These are phyloP conservation scores for Turritopsis dohrnii DNA, from an alignment of 30 jellyfish, hydroid and myxozoan genomes.

Conservation along the genomic window DNA sequence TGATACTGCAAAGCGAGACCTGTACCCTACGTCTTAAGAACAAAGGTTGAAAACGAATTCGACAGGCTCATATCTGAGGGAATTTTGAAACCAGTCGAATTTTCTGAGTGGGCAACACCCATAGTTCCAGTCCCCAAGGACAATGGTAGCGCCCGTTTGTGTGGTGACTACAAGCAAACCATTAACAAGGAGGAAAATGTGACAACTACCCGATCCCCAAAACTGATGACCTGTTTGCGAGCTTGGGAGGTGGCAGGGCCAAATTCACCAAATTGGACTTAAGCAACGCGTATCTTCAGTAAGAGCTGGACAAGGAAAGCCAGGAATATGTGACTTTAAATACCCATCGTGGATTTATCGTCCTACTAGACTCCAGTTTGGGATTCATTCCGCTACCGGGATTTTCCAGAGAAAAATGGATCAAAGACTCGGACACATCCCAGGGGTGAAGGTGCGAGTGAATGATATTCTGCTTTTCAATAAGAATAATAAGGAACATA, in stretches of 20 bases:
- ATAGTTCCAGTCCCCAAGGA: conserved; percentile 32
- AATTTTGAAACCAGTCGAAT: conserved; percentile 20
- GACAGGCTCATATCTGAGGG: neutral
- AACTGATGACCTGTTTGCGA: conserved; percentile 23
- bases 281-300: conserved; percentile 27
- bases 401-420: conserved; percentile 49
- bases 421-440: conserved; percentile 5
- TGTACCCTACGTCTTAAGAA: conserved; percentile 40
- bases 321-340: conserved; percentile 29
- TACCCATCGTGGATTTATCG: conserved; percentile 41
- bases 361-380: conserved; percentile 41
- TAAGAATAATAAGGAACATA: neutral
- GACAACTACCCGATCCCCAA: conserved; percentile 39
- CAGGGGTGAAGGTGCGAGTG: conserved; percentile 4
- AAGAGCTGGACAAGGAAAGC: conserved; percentile 27
- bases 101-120: conserved; percentile 36
- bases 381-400: conserved; percentile 47
- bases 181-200: conserved; percentile 14
- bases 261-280: conserved; percentile 39
- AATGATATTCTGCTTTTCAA: conserved; percentile 35
- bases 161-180: conserved; percentile 39
- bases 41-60: conserved; percentile 17
- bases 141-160: conserved; percentile 15
- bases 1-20: conserved; percentile 31
- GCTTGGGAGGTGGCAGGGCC: conserved; percentile 23